Evolutionary conservation across 2,113 vertebrate species (phyloP).

Genomic region (Mellivora capensis): DNA sequence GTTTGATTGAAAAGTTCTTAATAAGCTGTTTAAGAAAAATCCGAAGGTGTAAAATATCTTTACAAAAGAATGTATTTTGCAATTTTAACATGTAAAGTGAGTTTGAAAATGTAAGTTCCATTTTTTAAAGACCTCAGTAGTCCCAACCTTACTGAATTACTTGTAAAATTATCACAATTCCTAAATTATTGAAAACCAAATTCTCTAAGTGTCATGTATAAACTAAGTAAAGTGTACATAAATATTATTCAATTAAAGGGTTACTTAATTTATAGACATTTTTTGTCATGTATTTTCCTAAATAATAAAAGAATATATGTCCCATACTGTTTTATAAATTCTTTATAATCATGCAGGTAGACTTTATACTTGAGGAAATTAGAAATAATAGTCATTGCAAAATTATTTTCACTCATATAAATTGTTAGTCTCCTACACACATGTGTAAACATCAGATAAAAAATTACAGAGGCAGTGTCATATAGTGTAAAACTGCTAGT

Average conservation of each 20-base stretch:
- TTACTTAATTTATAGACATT: neutral
- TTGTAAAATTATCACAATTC: neutral
- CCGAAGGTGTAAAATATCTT: neutral
- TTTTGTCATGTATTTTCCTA: neutral
- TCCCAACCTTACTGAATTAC: neutral
- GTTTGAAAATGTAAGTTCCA: neutral
- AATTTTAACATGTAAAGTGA: constrained; percentile 4
- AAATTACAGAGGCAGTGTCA: neutral
- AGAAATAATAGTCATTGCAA: neutral
- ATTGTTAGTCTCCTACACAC: neutral
- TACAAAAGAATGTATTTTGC: neutral
- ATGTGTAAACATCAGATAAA: neutral
- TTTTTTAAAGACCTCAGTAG: neutral
- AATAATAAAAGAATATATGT: neutral
- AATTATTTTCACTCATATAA: neutral
- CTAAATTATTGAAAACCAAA: neutral
- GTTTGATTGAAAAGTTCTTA: neutral
- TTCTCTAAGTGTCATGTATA: neutral
- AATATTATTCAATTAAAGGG: neutral
- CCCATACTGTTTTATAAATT: neutral
- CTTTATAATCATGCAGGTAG: constrained; percentile 4
- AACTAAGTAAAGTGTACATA: neutral
- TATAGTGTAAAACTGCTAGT: neutral
- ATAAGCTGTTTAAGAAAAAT: neutral
- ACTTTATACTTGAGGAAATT: neutral